phyloP scores from a whole-genome alignment of 2,888 invertebrate species.

The Erebia ligea region DNA sequence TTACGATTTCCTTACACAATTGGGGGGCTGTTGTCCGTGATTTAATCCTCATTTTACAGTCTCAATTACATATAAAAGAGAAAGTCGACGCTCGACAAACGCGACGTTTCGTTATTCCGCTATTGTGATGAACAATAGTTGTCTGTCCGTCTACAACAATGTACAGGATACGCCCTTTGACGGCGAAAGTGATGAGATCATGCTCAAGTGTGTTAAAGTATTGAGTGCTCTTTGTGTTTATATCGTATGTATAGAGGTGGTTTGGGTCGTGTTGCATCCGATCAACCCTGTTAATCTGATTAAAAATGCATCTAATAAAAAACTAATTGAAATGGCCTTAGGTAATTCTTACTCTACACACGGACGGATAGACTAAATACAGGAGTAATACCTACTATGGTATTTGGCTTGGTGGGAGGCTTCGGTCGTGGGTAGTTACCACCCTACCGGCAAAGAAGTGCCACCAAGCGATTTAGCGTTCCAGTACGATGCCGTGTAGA shows the following conservation, averaged over 20 bases:
- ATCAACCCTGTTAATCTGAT: neutral
- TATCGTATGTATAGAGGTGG: slow-evolving; percentile 17
- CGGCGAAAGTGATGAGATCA: slow-evolving; percentile 48
- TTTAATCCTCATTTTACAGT: slow-evolving; percentile 28
- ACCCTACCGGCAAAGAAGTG: too few species aligned
- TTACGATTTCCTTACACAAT: too few species aligned
- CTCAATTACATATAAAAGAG: slow-evolving; percentile 35
- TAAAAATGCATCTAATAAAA: too few species aligned
- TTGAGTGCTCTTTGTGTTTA: slow-evolving; percentile 30
- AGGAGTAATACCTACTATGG: too few species aligned
- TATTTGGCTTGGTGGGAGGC: too few species aligned
- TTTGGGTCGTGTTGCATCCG: neutral
- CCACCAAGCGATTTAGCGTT: too few species aligned
- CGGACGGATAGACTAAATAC: too few species aligned
- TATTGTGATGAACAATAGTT: slow-evolving; percentile 63
- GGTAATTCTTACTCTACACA: too few species aligned
- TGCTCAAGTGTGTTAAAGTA: slow-evolving; percentile 33
- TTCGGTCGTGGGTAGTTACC: too few species aligned
- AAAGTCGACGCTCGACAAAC: slow-evolving; percentile 55
- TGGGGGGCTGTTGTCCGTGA: slow-evolving; percentile 32
- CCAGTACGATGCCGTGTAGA: too few species aligned
- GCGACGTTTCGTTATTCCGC: slow-evolving; percentile 55
- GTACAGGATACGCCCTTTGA: slow-evolving; percentile 44
- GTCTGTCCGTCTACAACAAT: slow-evolving; percentile 45
- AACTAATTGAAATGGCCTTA: too few species aligned